These are phyloP conservation scores for Sminthurides bifidus DNA, from an alignment of 1,140 invertebrate genomes.

Conservation along the genomic window DNA sequence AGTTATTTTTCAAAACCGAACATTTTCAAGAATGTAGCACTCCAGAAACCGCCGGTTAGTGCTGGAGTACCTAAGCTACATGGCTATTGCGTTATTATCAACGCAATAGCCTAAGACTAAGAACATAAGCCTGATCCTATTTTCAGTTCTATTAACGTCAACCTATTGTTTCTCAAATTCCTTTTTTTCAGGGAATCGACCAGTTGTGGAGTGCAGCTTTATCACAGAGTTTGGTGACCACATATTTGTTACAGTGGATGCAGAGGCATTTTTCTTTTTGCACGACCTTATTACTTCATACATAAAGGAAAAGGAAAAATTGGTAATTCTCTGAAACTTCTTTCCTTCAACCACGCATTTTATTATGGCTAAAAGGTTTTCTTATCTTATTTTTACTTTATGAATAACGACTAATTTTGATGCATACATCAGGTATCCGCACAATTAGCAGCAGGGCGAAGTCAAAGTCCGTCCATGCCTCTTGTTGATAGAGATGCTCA, in stretches of 20 bases:
- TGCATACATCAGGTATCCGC: slow-evolving; percentile 19
- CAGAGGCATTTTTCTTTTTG: slow-evolving; percentile 92
- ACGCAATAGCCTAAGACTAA: neutral
- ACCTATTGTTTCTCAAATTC: neutral
- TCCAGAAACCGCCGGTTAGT: slow-evolving; percentile 54
- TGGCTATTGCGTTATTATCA: neutral
- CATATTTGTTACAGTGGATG: slow-evolving; percentile 94
- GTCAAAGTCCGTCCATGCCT: slow-evolving; percentile 23
- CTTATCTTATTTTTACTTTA: neutral
- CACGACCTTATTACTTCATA: slow-evolving; percentile 95
- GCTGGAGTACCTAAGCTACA: neutral
- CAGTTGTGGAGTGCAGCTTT: slow-evolving; percentile 87
- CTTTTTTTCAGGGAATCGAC: slow-evolving; percentile 57
- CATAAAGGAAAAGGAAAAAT: slow-evolving; percentile 77
- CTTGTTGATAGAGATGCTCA: slow-evolving; percentile 12
- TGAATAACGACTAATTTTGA: neutral
- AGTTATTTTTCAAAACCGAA: slow-evolving; percentile 84
- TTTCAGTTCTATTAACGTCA: neutral
- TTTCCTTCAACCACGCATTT: neutral
- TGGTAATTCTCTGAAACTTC: slow-evolving; percentile 43
- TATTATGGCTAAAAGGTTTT: neutral
- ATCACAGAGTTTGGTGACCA: slow-evolving; percentile 97
- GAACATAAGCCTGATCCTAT: neutral
- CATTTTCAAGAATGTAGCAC: slow-evolving; percentile 64
- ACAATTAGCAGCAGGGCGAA: slow-evolving; percentile 27